Evolutionary conservation across 2,113 vertebrate genomes (phyloP), one percentile per base, ranked within the genome.

Genomic region (Delphinapterus leucas): DNA sequence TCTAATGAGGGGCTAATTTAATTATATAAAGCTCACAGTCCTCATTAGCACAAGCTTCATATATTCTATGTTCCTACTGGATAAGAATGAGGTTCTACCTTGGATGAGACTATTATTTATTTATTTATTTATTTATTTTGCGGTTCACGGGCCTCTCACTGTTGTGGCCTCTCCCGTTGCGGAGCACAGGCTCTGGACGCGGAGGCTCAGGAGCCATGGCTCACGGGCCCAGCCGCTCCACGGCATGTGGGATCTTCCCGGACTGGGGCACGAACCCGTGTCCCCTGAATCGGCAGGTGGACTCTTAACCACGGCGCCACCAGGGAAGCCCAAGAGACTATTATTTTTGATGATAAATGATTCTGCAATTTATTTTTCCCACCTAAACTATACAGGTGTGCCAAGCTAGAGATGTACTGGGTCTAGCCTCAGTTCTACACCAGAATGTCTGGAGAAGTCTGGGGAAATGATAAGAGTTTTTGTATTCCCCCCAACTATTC

Each of bases 1-100:
- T n/a, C 36, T 95, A 92, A 55, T 36, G 33, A 90, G 33, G 63
- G 28, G 61, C 13, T 71, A n/a, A 87, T n/a, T 96, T 93, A 93
- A 28, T 93, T 2, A 91, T 80, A 26, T 33, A 65, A 3, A 9
- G 6, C 9, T 92, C 91, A 74, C 12, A 74, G 49, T 76, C 95
- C 63, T 90, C 58, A 88, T 41, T 49, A 49, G 41, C 17, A 86
- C 36, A 90, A n/a, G 33, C 2, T 74, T 47, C 14, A 6, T 26
- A 38, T 58, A 83, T 90, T 76, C n/a, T 67, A 4, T 0, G 4
- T 25, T 11, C 14, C 23, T 96, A 15, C 65, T 26, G 41, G 47
- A 18, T 23, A 90, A 85, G 23, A 49, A 65, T 0, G 36, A 76
- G 70, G 83, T 10, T 15, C 31, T 87, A 8, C 33, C 82, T 41